phyloP scores from a whole-genome alignment of 2,888 invertebrate species.

The Perizoma affinitatum region DNA sequence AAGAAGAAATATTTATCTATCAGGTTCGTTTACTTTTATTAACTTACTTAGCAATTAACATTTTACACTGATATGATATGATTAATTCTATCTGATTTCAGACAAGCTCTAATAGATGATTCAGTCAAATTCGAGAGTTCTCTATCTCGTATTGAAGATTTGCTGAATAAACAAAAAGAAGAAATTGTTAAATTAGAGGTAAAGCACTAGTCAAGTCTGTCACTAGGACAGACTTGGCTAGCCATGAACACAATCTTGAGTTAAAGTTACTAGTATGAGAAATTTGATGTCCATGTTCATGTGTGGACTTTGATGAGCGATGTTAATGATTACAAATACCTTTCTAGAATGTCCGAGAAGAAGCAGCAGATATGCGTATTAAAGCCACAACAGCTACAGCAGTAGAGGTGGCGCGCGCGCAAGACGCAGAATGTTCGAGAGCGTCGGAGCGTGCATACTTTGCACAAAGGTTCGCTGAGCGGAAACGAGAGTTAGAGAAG shows the following conservation, averaged over 20 bases:
- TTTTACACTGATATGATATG: too few species aligned
- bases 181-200: conserved; percentile 91
- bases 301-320: not conserved
- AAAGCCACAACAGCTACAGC: conserved; percentile 87
- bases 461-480: conserved; percentile 88
- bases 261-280: not conserved
- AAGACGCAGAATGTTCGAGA: conserved; percentile 86
- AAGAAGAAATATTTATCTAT: conserved; percentile 90
- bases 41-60: not conserved
- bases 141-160: conserved; percentile 87
- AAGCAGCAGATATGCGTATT: conserved; percentile 89
- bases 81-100: conserved; percentile 41
- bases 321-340: not conserved
- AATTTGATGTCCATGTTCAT: not conserved
- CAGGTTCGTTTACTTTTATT: conserved; percentile 61
- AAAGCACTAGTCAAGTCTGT: conserved; percentile 11
- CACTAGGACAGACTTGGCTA: not conserved
- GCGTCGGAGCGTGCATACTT: conserved; percentile 86
- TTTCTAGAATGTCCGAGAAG: conserved; percentile 86
- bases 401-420: conserved; percentile 88
- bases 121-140: conserved; percentile 90
- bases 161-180: conserved; percentile 86
- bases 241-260: not conserved
- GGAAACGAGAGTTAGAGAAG: conserved; percentile 89
- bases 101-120: conserved; percentile 87